Percentiles rank a stretch among this genome's conserved stretches.
phyloP scores from a whole-genome alignment of 1,140 invertebrate genomes.

The Cydia amplana region DNA sequence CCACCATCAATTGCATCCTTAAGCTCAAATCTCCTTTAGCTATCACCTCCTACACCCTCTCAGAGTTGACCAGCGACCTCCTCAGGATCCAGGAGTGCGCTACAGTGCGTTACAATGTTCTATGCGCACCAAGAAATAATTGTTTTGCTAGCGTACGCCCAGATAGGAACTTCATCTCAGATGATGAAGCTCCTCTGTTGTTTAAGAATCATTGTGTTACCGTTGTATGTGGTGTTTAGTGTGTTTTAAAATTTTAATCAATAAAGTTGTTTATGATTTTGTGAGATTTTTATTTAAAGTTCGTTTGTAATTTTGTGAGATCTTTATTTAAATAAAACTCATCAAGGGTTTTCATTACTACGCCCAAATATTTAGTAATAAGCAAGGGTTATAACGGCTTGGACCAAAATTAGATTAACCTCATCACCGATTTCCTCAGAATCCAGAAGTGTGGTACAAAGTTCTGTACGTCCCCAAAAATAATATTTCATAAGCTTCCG shows the following conservation, averaged over 20 bases:
- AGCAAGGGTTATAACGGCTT: no score
- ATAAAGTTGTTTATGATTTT: constrained; percentile 40
- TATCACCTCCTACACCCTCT: constrained; percentile 83
- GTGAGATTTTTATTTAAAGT: constrained; percentile 38
- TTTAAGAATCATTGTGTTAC: constrained; percentile 86
- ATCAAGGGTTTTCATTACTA: not conserved
- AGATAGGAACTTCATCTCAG: constrained; percentile 87
- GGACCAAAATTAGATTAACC: constrained; percentile 55
- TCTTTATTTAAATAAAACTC: constrained; percentile 15
- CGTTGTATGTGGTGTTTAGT: constrained; percentile 62
- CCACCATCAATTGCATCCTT: constrained; percentile 80
- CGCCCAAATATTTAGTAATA: no score
- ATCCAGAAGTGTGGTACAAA: constrained; percentile 66
- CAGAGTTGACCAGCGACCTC: constrained; percentile 83
- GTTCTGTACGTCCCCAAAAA: constrained; percentile 75
- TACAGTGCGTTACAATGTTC: constrained; percentile 68
- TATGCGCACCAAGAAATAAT: constrained; percentile 80
- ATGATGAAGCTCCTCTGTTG: constrained; percentile 84
- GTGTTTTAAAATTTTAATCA: constrained; percentile 18
- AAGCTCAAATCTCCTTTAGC: constrained; percentile 80
- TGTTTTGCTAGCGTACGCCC: constrained; percentile 84
- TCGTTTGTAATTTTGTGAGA: no score
- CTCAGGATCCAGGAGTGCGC: constrained; percentile 62
- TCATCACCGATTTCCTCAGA: constrained; percentile 80
- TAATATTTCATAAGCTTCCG: constrained; percentile 82